phyloP scores from a whole-genome alignment of 2,888 invertebrate genomes.

The Drosophila niveifrons region DNA sequence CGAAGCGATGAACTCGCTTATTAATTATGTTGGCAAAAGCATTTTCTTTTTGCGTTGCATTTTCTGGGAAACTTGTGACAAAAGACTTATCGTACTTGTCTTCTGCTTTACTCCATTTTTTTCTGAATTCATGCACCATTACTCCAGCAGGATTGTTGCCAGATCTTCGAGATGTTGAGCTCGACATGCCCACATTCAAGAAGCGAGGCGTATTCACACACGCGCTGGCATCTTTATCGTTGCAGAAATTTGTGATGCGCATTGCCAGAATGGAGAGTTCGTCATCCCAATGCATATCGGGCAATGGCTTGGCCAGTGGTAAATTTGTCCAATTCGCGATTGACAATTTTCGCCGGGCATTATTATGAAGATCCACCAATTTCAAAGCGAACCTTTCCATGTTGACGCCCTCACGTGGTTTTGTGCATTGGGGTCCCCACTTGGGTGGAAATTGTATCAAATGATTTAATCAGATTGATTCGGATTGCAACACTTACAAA shows the following conservation, averaged over 20 bases:
- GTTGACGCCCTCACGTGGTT: slow-evolving; percentile 28
- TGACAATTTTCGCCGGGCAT: not conserved
- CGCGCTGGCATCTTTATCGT: rapidly evolving
- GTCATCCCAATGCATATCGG: slow-evolving; percentile 25
- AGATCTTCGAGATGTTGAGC: too few species aligned
- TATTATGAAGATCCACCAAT: slow-evolving; percentile 23
- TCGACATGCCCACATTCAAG: slow-evolving; percentile 20
- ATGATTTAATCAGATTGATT: not conserved
- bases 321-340: rapidly evolving
- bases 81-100: not conserved
- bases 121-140: too few species aligned
- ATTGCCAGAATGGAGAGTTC: slow-evolving; percentile 50
- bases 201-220: slow-evolving; percentile 45
- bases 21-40: slow-evolving; percentile 1
- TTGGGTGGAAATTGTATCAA: not conserved
- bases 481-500: slow-evolving; percentile 47
- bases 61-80: not conserved
- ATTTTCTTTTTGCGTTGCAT: not conserved
- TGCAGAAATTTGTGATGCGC: slow-evolving; percentile 51
- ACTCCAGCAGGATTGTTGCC: too few species aligned
- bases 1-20: not conserved
- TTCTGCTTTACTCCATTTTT: not conserved
- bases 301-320: slow-evolving; percentile 11
- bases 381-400: not conserved
- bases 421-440: slow-evolving; percentile 40